Base-by-base conservation (phyloP, 1,140 invertebrate species). In the Heliconius nattereri region DNA sequence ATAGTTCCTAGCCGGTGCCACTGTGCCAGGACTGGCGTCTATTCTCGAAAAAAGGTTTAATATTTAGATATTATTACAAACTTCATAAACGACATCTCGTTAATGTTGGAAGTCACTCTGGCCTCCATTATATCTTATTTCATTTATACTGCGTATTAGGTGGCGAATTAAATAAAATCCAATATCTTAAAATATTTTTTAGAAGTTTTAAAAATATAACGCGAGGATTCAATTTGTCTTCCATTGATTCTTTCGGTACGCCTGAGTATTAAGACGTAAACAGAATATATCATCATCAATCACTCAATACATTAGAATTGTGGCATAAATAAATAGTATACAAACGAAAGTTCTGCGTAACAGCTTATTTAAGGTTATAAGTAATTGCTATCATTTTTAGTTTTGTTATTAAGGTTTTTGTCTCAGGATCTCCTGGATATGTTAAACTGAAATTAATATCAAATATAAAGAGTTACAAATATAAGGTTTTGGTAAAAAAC, bases 241-340 rank as follows among this genome's bases (percentile, higher is more conserved):
- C 60, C 60, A 66, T 66, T 66, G 60, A 66, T 66, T 29, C 23
- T 13, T 66, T 66, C 60, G 2, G 60, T 29, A 29, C 60, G 23
- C 23, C 23, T 29, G 60, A 66, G 60, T 66, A 29, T 66, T 66
- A 66, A 66, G 60, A 66, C 26, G 60, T 66, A 26, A 66, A 66
- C 60, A 66, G 60, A 26, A 66, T 66, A 26, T 23, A 66, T 66
- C 60, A 66, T 66, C 60, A 66, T 66, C 60, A 66, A 66, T 66
- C 60, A 66, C 60, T 66, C 60, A 29, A 66, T 7, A 66, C 60
- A 66, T 66, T 66, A 66, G 60, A 66, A 66, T 26, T 66, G 60
- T 13, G 60, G 60, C 60, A 66, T 66, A 29, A 66, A 26, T 66
- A 66, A 23, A 66, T 26, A 66, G 13, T 29, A 66, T 29, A 66